Base-by-base conservation (phyloP, 2,113 vertebrate genomes). In the Alosa alosa region DNA sequence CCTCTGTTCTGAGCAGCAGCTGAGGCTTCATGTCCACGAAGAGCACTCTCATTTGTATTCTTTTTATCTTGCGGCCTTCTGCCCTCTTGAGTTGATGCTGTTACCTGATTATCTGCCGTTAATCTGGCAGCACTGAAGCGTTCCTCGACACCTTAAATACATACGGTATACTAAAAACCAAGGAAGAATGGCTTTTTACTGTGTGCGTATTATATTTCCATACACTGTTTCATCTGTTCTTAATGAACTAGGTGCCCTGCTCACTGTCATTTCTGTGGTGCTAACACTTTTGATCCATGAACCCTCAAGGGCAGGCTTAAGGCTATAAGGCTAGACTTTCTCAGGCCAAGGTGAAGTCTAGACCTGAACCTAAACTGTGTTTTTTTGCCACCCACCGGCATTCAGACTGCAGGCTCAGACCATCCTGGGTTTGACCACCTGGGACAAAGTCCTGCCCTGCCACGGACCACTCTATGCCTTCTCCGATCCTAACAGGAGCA, bases 221-320 rank as follows among this genome's bases (percentile, higher is more conserved):
- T 17, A 78, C 36, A 78, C 72, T 39, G 64, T 72, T 72, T 36
- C 31, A 36, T 15, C 3, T 72, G n/a, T 31, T 13, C 36, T 15
- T 78, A 78, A 39, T 78, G 31, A 39, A 31, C 72, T 78, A 36
- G 36, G 13, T 78, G 25, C 15, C 36, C 31, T 78, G 72, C 2
- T 31, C 5, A 36, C 72, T 78, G 72, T 36, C 72, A 36, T 78
- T 78, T 78, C 72, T 78, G 9, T 78, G 72, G 72, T 78, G 72
- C 72, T 78, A 78, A 15, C 13, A 10, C 72, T 36, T 78, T 15
- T 78, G 72, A 78, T 6, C 72, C 72, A 78, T 68, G n/a, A 68
- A 31, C n/a, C n/a, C 31, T 31, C 8, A 68, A 68, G 10, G 64
- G 25, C 64, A 78, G 36, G 25, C 36, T 78, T 39, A 39, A 15